Base-by-base conservation (phyloP, 1,140 invertebrate species). In the Conus betulinus region DNA sequence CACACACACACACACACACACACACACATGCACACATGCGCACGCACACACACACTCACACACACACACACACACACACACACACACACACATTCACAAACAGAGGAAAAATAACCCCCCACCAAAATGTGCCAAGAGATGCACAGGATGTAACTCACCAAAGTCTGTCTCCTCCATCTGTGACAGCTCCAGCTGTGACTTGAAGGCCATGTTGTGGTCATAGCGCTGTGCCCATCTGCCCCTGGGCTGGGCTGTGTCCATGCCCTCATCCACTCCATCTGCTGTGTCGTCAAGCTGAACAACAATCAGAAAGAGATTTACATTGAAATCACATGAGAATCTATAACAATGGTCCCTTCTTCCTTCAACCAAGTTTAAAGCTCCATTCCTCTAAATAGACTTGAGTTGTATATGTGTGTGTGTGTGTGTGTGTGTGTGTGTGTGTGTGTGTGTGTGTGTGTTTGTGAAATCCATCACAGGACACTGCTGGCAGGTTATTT, bases 201-300 rank as follows among this genome's bases (percentile, higher is more conserved):
- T 97, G 17, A 97, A 96, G 55, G 96, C 96, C 51, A 96, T 96
- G 82, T 96, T 96, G 63, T 96, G 96, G 90, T 97, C 97, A 4
- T 97, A 96, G 85, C 97, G 94, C 92, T 97, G 97, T 13, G 98
- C 98, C 98, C 98, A 98, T 90, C 97, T 96, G 25, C 98, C 98
- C 91, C 97, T 96, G 0, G 97, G 97, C 57, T 96, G 96, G 57
- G 97, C 96, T 7, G 96, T 95, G 13, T 89, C 87, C 27, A 88
- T 55, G n/a, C 84, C 86, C 23, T 88, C 89, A n/a, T 92, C 92
- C 51, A 84, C 63, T 39, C 89, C 92, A 57, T 91, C 90, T 15
- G 84, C 67, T 17, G 83, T 23, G 53, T 85, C 88, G 23, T 89
- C 88, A 71, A 90, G 84, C 90, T 91, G 76, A 39, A 11, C 39